These are phyloP conservation scores for Dugesia japonica DNA, from an alignment of 2,888 invertebrate genomes.

Conservation along the genomic window DNA sequence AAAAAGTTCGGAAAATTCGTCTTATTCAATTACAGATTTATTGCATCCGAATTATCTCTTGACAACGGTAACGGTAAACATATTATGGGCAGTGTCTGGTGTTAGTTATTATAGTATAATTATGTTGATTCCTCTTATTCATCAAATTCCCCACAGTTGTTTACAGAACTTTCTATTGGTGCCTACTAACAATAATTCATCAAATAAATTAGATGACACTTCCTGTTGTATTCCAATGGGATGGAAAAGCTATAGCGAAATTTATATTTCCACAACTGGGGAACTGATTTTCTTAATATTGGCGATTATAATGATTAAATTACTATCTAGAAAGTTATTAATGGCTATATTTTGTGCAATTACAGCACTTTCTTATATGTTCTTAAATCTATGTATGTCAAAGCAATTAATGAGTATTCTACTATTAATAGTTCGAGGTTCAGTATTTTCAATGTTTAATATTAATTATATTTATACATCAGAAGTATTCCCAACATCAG, in stretches of 20 bases:
- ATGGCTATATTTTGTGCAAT: neutral
- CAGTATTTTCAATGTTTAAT: neutral
- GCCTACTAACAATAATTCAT: neutral
- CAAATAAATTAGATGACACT: neutral
- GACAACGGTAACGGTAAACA: conserved; percentile 42
- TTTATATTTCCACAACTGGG: neutral
- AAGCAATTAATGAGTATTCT: neutral
- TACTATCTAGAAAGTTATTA: neutral
- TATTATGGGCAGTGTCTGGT: conserved; percentile 45
- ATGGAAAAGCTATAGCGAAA: neutral
- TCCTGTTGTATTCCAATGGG: neutral
- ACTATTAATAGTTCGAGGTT: neutral
- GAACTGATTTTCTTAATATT: neutral
- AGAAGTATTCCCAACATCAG: neutral
- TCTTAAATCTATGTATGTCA: neutral
- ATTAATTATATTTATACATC: neutral
- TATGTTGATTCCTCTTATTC: conserved; percentile 36
- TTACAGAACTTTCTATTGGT: neutral
- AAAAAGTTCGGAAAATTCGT: neutral
- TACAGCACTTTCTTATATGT: neutral
- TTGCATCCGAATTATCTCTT: conserved; percentile 39
- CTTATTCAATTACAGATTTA: neutral
- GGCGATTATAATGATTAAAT: neutral
- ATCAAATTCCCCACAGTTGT: neutral
- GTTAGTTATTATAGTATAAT: conserved; percentile 46